A percentile compares a stretch with the other conserved stretches of the same genome.
These are phyloP conservation scores for Enoplosus armatus DNA, from an alignment of 2,797 vertebrate genomes.

Conservation along the genomic window DNA sequence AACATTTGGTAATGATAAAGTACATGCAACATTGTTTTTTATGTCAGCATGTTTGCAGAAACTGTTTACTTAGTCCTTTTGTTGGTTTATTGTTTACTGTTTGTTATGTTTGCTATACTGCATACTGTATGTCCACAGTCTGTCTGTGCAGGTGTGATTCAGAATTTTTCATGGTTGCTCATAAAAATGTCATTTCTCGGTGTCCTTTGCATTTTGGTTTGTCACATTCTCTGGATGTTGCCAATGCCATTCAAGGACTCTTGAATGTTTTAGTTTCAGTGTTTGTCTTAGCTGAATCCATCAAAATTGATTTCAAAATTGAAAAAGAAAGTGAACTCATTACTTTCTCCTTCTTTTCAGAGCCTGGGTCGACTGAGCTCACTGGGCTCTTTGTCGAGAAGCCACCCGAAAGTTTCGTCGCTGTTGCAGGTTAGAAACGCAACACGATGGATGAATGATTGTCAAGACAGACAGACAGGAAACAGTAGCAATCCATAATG, in stretches of 20 bases:
- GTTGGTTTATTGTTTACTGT: slow-evolving; percentile 6
- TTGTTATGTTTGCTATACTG: background rate
- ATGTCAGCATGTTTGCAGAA: background rate
- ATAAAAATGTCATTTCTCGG: slow-evolving; percentile 1
- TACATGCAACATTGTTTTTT: background rate
- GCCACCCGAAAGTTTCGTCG: slow-evolving; percentile 51
- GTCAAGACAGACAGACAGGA: background rate
- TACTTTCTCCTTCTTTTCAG: slow-evolving; percentile 58
- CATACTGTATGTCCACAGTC: background rate
- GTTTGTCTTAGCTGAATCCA: background rate
- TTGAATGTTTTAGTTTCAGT: background rate
- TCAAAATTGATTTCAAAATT: background rate
- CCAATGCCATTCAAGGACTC: background rate
- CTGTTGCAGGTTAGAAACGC: slow-evolving; percentile 71
- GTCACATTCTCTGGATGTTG: slow-evolving; percentile 11
- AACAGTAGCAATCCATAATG: background rate
- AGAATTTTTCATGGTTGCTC: background rate
- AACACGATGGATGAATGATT: slow-evolving; percentile 1
- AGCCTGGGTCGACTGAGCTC: slow-evolving; percentile 69
- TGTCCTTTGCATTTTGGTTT: slow-evolving; percentile 31
- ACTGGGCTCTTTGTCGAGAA: slow-evolving; percentile 84
- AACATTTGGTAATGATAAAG: background rate
- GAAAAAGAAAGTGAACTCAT: background rate
- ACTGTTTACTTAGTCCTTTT: background rate
- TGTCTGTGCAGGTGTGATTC: background rate